Evolutionary conservation across 2,113 vertebrate genomes (phyloP).

Genomic region (Aldabrachelys gigantea): DNA sequence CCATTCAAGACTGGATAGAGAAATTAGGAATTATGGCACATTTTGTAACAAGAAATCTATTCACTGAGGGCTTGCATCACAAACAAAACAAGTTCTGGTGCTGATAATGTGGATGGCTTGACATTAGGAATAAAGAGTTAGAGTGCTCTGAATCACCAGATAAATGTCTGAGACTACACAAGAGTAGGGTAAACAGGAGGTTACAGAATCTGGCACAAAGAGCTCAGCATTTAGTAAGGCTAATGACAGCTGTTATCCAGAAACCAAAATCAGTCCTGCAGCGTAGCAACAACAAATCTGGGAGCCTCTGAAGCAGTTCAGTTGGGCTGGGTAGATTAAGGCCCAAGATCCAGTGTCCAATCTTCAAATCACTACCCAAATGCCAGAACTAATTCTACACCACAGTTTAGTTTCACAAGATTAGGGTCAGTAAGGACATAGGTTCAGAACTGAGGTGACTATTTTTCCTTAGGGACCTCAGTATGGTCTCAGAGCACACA

Average conservation of each 20-base stretch:
- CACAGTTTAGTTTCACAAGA: not conserved
- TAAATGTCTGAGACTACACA: not conserved
- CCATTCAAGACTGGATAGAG: not conserved
- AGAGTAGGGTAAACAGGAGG: not conserved
- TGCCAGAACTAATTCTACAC: not conserved
- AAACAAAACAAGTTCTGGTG: not conserved
- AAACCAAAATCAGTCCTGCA: rapidly evolving
- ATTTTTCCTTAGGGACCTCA: not conserved
- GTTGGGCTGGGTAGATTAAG: not conserved
- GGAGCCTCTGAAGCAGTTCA: not conserved
- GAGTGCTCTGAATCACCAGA: conserved; percentile 14
- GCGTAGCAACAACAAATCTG: not conserved
- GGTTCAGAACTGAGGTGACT: rapidly evolving
- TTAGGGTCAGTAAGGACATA: not conserved
- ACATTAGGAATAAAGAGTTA: not conserved
- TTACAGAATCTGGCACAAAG: not conserved
- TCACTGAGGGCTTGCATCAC: not conserved
- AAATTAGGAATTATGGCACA: not conserved
- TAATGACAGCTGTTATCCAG: not conserved
- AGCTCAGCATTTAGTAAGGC: not conserved
- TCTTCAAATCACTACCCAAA: not conserved
- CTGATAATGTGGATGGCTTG: not conserved
- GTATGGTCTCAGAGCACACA: not conserved
- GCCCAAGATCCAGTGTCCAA: not conserved
- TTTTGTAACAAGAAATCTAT: not conserved